Percentiles rank a stretch among this genome's conserved stretches.
Conservation (phyloP, 1,140 invertebrate genomes). For the Diabrotica undecimpunctata region DNA sequence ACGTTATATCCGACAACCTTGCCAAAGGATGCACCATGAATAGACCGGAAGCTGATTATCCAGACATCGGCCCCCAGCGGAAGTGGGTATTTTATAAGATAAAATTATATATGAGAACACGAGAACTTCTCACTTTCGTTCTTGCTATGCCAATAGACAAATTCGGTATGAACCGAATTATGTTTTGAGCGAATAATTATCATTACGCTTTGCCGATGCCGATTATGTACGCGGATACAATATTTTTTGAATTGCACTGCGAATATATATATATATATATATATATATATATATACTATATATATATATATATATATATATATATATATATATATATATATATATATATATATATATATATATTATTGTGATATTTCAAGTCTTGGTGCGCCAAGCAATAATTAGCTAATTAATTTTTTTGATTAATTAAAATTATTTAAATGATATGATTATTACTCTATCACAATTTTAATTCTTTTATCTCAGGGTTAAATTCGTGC, state of each 20-base stretch:
- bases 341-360: too few species aligned
- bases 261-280: too few species aligned
- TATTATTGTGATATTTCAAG: too few species aligned
- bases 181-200: constrained; percentile 4
- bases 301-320: too few species aligned
- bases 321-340: too few species aligned
- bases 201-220: neutral
- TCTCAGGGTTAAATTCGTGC: too few species aligned
- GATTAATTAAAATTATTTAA: too few species aligned
- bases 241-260: neutral
- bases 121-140: neutral
- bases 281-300: too few species aligned
- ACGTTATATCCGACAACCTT: neutral
- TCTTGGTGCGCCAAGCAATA: too few species aligned
- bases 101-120: constrained; percentile 21
- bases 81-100: constrained; percentile 22
- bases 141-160: neutral
- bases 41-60: constrained; percentile 27
- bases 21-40: constrained; percentile 25
- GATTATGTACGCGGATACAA: neutral
- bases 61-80: constrained; percentile 27
- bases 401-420: too few species aligned
- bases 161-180: neutral
- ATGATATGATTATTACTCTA: too few species aligned
- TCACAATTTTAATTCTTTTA: too few species aligned